Base-by-base conservation (phyloP, 1,140 invertebrate genomes). In the Drosophila micromelanica region DNA sequence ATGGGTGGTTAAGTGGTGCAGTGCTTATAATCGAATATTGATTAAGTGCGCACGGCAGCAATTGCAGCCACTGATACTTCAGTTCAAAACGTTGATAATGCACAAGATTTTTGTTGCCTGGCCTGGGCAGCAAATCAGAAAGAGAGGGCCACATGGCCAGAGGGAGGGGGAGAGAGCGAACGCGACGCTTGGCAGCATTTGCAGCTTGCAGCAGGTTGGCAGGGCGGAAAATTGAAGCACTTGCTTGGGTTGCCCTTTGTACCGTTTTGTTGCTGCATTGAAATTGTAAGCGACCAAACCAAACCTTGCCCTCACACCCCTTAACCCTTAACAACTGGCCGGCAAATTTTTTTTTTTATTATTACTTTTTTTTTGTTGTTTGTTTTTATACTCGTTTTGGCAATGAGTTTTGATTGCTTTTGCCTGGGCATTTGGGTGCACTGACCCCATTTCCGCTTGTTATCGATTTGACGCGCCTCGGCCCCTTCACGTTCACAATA, bases 371-470 rank as follows among this genome's bases (percentile, higher is more conserved):
- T 27, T 5, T 55, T 49, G 54, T 55, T 48, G 60, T 57, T 55
- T 54, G 45, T 40, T 49, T 74, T 65, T 56, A 71, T 73, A 12
- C 45, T 74, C 82, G 63, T 86, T 86, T 86, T 86, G 82, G 82
- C 82, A 87, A 78, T 86, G 82, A 89, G 84, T 86, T 86, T 86
- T 86, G 82, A 86, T 86, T 86, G 82, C 82, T 86, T 87, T 78
- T 86, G 84, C 78, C 75, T 80, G 81, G 75, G 54, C 82, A 80
- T 73, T 87, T 77, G 84, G 84, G 82, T 86, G 82, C 82, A 89
- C 51, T 87, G 82, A 89, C 82, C 82, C 82, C 82, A 78, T 86
- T 86, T 86, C 82, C 82, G 78, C 82, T 87, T 82, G 78, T 89
- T 86, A 86, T 86, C 82, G 82, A 86, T 86, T 86, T 82, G 84